phyloP scores from a whole-genome alignment of 2,113 vertebrate species.

The Nasalis larvatus region DNA sequence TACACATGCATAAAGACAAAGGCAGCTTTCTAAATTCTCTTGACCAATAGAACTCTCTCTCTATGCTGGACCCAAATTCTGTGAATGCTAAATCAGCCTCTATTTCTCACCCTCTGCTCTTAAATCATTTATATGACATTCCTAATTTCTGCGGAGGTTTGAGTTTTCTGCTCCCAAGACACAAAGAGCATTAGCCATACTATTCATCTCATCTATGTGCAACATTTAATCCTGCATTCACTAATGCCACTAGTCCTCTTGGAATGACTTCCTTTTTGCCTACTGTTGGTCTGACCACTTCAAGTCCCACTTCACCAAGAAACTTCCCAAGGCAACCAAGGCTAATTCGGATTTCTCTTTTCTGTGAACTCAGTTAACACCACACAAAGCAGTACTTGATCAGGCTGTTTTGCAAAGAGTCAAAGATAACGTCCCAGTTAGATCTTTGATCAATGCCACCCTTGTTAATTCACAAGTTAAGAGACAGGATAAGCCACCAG shows the following conservation, averaged over 20 bases:
- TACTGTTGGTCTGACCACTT: not conserved
- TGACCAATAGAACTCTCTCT: not conserved
- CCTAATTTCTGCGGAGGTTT: not conserved
- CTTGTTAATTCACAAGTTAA: not conserved
- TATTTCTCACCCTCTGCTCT: not conserved
- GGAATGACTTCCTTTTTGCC: not conserved
- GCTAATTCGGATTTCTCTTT: not conserved
- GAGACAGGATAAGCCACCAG: not conserved
- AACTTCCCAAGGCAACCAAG: not conserved
- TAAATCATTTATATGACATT: not conserved
- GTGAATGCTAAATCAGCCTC: not conserved
- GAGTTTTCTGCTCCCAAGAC: not conserved
- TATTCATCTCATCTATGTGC: not conserved
- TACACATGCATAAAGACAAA: not conserved
- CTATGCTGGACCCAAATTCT: not conserved
- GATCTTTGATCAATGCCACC: not conserved
- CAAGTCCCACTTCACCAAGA: no score
- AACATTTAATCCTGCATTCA: not conserved
- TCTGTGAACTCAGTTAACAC: not conserved
- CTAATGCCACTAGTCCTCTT: no score
- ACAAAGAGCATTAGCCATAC: not conserved
- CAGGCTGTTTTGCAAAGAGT: not conserved
- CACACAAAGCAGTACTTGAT: not conserved
- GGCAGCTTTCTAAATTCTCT: not conserved
- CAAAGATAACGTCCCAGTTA: not conserved